Conservation (phyloP, 2,888 invertebrate genomes). For the Machimus rusticus region DNA sequence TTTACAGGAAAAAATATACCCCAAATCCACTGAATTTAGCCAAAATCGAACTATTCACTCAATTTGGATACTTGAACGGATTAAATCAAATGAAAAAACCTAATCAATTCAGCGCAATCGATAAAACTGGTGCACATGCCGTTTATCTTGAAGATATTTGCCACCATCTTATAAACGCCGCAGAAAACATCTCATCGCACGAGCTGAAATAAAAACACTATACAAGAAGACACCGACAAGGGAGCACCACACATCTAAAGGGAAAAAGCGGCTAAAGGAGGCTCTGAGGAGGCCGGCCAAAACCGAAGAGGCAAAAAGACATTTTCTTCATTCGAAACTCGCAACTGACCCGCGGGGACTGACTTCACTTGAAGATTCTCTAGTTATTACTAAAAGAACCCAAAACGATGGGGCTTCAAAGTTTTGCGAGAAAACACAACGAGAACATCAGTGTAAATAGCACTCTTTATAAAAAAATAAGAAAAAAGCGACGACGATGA, state of each 20-base stretch:
- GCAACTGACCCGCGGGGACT: neutral
- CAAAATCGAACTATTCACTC: conserved; percentile 6
- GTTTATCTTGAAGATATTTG: conserved; percentile 43
- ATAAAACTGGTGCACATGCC: conserved; percentile 17
- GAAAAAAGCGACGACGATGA: neutral
- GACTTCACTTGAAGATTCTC: conserved; percentile 32
- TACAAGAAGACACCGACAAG: neutral
- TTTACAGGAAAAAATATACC: neutral
- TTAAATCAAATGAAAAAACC: conserved; percentile 21
- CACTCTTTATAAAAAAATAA: conserved; percentile 12
- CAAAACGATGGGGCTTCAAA: conserved; percentile 19
- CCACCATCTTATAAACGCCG: conserved; percentile 45
- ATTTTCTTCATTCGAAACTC: conserved; percentile 29
- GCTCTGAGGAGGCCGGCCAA: neutral
- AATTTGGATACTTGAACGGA: conserved; percentile 9
- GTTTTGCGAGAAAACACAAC: conserved; percentile 18
- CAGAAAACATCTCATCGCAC: conserved; percentile 34
- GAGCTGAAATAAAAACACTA: conserved; percentile 21
- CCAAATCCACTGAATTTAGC: conserved; percentile 25
- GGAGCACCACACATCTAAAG: conserved; percentile 15
- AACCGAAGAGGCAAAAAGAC: neutral
- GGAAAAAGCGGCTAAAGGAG: neutral
- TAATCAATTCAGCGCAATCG: conserved; percentile 36
- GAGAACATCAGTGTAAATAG: conserved; percentile 28
- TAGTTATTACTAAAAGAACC: conserved; percentile 4